These are phyloP conservation scores for Cryptocephalus moraei DNA, from an alignment of 2,888 invertebrate species.

Conservation along the genomic window DNA sequence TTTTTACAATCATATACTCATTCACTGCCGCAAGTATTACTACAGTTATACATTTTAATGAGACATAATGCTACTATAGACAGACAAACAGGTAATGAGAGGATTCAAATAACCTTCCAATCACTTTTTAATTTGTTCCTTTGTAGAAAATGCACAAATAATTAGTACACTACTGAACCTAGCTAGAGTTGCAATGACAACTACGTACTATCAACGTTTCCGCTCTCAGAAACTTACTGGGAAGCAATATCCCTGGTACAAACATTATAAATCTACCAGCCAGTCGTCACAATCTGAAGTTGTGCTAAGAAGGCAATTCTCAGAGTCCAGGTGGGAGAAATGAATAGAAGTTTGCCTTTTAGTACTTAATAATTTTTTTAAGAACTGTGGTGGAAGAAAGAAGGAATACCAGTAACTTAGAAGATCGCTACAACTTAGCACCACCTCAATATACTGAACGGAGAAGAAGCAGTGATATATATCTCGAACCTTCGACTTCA, in stretches of 20 bases:
- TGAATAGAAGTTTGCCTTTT: neutral
- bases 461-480: conserved; percentile 31
- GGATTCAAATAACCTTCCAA: neutral
- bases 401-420: conserved; percentile 6
- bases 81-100: conserved; percentile 50
- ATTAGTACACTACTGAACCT: conserved; percentile 57
- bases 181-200: conserved; percentile 58
- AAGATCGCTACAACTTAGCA: conserved; percentile 14
- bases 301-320: conserved; percentile 9
- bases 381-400: conserved; percentile 11
- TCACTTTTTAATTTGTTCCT: neutral
- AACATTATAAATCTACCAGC: conserved; percentile 15
- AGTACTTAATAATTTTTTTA: neutral
- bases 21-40: conserved; percentile 60
- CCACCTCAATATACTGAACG: conserved; percentile 15
- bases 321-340: conserved; percentile 8
- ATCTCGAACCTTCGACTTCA: conserved; percentile 23
- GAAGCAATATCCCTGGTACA: conserved; percentile 63
- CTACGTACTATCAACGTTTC: conserved; percentile 64
- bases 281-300: conserved; percentile 8
- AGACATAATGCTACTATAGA: conserved; percentile 44
- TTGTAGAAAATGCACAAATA: conserved; percentile 55
- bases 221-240: conserved; percentile 68
- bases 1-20: conserved; percentile 72
- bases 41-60: conserved; percentile 56